phyloP scores from a whole-genome alignment of 1,140 invertebrate species.

The Danaus melanippus region DNA sequence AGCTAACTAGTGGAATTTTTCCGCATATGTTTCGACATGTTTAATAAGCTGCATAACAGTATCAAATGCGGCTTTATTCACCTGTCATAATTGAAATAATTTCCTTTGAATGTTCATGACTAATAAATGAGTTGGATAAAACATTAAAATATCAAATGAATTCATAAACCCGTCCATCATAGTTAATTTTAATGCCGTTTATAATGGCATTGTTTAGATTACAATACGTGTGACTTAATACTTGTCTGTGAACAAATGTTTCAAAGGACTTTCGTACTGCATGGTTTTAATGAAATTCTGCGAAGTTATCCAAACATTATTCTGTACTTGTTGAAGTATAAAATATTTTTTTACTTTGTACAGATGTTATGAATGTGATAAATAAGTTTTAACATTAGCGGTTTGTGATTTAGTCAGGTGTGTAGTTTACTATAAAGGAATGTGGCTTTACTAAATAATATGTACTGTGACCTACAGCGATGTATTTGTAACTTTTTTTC shows the following conservation, averaged over 20 bases:
- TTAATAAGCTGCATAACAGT: no score
- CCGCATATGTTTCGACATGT: no score
- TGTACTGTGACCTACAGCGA: conserved; percentile 47
- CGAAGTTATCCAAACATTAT: conserved; percentile 50
- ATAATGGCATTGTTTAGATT: no score
- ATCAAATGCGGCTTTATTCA: no score
- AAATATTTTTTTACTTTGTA: conserved; percentile 70
- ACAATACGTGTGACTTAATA: no score
- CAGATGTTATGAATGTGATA: conserved; percentile 69
- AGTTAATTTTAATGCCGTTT: no score
- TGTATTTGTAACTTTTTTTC: conserved; percentile 59
- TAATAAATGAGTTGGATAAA: no score
- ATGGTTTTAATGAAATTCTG: conserved; percentile 22
- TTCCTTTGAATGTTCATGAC: no score
- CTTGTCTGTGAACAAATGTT: no score
- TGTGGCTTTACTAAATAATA: conserved; percentile 64
- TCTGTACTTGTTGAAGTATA: conserved; percentile 60
- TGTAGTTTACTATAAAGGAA: conserved; percentile 59
- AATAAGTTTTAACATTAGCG: conserved; percentile 66
- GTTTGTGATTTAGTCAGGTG: conserved; percentile 65
- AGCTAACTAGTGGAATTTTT: conserved; percentile 7
- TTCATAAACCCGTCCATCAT: no score
- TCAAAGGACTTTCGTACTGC: conserved; percentile 10
- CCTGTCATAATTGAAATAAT: no score
- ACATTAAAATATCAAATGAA: no score